Conservation (phyloP, 2,113 vertebrate genomes). For the Chroicocephalus ridibundus region DNA sequence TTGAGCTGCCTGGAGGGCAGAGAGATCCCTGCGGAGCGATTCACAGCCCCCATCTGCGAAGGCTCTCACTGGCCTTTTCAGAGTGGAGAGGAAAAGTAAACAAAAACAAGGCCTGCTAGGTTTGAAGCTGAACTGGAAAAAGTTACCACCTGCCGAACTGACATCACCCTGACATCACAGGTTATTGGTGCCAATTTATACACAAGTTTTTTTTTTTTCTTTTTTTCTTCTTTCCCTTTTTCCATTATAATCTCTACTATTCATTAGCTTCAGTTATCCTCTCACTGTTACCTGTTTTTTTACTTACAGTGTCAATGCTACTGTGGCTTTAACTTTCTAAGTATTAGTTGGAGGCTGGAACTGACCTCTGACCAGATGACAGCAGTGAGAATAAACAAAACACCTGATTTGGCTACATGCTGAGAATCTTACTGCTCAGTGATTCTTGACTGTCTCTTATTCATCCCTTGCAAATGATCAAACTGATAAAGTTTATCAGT, state of each 20-base stretch:
- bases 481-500: background rate
- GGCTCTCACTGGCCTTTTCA: background rate
- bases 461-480: background rate
- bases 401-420: background rate
- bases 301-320: background rate
- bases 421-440: background rate
- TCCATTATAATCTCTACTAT: background rate
- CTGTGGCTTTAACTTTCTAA: background rate
- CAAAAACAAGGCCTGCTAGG: slow-evolving; percentile 17
- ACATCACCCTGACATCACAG: slow-evolving; percentile 57
- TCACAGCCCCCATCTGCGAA: background rate
- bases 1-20: background rate
- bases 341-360: too few relatives aligned
- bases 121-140: slow-evolving; percentile 35
- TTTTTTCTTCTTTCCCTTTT: background rate
- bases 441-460: background rate
- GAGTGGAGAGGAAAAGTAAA: slow-evolving; percentile 21
- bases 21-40: background rate
- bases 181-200: slow-evolving; percentile 14
- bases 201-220: background rate
- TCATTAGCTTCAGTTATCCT: background rate
- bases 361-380: background rate
- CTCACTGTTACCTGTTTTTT: background rate
- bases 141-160: background rate
- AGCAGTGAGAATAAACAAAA: background rate